These are phyloP conservation scores for Frankliniella intonsa DNA, from an alignment of 2,888 invertebrate species.

Conservation along the genomic window DNA sequence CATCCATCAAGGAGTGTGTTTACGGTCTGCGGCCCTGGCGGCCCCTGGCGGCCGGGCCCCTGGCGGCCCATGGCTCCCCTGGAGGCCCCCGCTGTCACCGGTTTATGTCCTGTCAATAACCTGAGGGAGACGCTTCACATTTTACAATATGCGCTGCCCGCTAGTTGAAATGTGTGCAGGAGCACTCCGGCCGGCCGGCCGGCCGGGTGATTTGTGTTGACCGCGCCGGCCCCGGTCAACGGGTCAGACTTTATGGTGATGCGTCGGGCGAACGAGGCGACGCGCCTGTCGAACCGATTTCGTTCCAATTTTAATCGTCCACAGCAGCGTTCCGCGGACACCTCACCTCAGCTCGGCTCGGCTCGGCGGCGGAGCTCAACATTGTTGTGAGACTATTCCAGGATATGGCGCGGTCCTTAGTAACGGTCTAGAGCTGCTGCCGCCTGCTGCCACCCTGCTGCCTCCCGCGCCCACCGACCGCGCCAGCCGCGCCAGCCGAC, in stretches of 20 bases:
- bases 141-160: neutral
- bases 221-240: neutral
- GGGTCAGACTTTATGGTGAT: slow-evolving; percentile 1
- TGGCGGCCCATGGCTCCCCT: neutral
- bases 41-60: neutral
- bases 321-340: neutral
- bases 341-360: too few species aligned
- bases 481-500: too few species aligned
- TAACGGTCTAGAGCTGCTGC: too few species aligned
- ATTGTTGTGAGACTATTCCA: too few species aligned
- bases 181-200: neutral
- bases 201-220: neutral
- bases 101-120: slow-evolving; percentile 18
- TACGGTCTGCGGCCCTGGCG: neutral
- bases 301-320: slow-evolving; percentile 18
- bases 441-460: too few species aligned
- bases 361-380: too few species aligned
- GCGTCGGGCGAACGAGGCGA: neutral
- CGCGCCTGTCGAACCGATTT: slow-evolving; percentile 16
- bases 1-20: slow-evolving; percentile 14
- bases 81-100: neutral
- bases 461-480: too few species aligned
- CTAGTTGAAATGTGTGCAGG: neutral
- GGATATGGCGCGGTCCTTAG: too few species aligned
- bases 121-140: neutral